These are phyloP conservation scores for Orthosia gracilis DNA, from an alignment of 2,888 invertebrate genomes.

Conservation along the genomic window DNA sequence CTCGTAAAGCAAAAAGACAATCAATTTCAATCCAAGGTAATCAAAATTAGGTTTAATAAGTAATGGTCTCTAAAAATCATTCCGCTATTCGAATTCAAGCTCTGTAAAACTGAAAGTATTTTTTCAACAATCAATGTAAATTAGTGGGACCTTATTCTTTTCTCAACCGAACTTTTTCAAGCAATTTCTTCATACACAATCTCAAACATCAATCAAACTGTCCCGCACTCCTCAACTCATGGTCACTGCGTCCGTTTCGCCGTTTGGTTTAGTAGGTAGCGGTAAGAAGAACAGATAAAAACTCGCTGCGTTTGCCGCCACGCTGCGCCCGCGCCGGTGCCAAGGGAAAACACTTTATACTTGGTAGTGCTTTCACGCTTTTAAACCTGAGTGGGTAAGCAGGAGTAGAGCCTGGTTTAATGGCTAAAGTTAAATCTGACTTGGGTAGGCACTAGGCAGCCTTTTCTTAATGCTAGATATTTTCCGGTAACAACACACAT, in stretches of 20 bases:
- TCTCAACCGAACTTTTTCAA: background rate
- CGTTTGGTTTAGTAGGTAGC: conserved; percentile 84
- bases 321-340: conserved; percentile 67
- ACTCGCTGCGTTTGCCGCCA: conserved; percentile 63
- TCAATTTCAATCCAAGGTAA: too few species aligned
- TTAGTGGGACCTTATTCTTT: background rate
- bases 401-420: background rate
- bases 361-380: conserved; percentile 61
- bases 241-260: conserved; percentile 78
- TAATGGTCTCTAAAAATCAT: too few species aligned
- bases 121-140: background rate
- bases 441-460: too few species aligned
- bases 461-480: too few species aligned
- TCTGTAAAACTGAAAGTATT: background rate
- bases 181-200: background rate
- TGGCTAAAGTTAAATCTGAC: too few species aligned
- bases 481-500: too few species aligned
- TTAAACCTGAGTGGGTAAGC: conserved; percentile 20
- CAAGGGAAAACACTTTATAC: conserved; percentile 77
- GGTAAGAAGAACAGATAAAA: conserved; percentile 82
- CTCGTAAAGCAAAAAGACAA: too few species aligned
- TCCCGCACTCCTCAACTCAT: conserved; percentile 50
- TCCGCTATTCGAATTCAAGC: background rate
- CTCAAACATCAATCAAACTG: conserved; percentile 14
- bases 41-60: too few species aligned